Evolutionary conservation across 2,888 invertebrate genomes (phyloP).

Genomic region (Podabrus alpinus): DNA sequence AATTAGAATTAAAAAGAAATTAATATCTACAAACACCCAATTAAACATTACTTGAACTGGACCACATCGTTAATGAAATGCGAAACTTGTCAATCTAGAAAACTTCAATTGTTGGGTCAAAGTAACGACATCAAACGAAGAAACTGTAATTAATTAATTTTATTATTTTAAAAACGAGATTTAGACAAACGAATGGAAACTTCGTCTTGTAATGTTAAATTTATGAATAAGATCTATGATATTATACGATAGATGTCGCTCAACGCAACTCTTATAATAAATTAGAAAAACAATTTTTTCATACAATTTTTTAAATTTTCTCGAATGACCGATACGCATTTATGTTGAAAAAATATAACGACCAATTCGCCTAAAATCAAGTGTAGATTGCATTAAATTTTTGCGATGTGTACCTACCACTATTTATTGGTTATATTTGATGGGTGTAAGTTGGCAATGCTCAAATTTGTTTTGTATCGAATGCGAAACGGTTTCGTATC

Average conservation of each 20-base stretch:
- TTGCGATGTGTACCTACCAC: background rate
- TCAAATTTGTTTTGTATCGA: background rate
- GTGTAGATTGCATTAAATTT: background rate
- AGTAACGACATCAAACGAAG: background rate
- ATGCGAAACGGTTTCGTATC: background rate
- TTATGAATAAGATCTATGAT: background rate
- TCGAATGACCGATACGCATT: background rate
- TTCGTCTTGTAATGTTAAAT: background rate
- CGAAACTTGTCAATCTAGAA: too few species aligned
- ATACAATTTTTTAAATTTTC: background rate
- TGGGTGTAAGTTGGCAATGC: background rate
- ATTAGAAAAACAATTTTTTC: background rate
- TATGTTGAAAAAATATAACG: background rate
- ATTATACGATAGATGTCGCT: background rate
- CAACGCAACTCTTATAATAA: background rate
- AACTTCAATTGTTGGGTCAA: too few species aligned
- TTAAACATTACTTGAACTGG: too few species aligned
- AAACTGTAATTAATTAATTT: background rate
- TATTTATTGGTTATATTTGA: background rate
- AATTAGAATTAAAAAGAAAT: too few species aligned
- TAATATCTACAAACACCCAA: too few species aligned
- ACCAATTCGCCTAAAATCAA: background rate
- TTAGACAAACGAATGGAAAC: background rate
- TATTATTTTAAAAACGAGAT: background rate
- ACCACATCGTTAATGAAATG: too few species aligned